These are phyloP conservation scores for Synergus laeviventris DNA, from an alignment of 2,888 invertebrate species.

Conservation along the genomic window DNA sequence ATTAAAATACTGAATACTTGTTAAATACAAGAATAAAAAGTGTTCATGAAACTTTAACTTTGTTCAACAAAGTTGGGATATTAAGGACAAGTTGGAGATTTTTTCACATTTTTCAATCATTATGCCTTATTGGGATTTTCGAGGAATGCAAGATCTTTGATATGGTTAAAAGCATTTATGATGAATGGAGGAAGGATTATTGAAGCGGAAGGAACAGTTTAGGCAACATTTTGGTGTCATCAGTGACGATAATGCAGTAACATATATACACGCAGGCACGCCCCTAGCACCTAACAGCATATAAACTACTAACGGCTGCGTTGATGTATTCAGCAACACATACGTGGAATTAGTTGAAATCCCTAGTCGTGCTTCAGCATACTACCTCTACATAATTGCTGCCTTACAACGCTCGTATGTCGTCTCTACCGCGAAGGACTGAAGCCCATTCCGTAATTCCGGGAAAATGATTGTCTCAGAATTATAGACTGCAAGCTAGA, in stretches of 20 bases:
- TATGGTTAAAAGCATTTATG: not conserved
- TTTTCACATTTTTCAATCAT: too few relatives aligned
- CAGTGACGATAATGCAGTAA: not conserved
- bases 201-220: not conserved
- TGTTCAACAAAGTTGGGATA: too few relatives aligned
- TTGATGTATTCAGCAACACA: conserved; percentile 68
- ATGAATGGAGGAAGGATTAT: too few relatives aligned
- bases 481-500: conserved; percentile 24
- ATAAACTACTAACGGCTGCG: conserved; percentile 42
- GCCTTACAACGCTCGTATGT: conserved; percentile 52
- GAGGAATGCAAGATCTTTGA: not conserved
- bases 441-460: conserved; percentile 12
- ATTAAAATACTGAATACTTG: too few relatives aligned
- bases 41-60: too few relatives aligned
- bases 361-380: conserved; percentile 64
- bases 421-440: conserved; percentile 25
- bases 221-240: not conserved
- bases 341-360: conserved; percentile 65
- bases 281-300: conserved; percentile 8
- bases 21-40: too few relatives aligned
- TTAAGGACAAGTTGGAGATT: too few relatives aligned
- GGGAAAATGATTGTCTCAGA: conserved; percentile 32
- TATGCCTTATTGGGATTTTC: not conserved
- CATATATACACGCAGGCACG: not conserved
- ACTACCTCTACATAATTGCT: conserved; percentile 64